Evolutionary conservation across 2,797 vertebrate species (phyloP).

Genomic region (Antrozous pallidus): DNA sequence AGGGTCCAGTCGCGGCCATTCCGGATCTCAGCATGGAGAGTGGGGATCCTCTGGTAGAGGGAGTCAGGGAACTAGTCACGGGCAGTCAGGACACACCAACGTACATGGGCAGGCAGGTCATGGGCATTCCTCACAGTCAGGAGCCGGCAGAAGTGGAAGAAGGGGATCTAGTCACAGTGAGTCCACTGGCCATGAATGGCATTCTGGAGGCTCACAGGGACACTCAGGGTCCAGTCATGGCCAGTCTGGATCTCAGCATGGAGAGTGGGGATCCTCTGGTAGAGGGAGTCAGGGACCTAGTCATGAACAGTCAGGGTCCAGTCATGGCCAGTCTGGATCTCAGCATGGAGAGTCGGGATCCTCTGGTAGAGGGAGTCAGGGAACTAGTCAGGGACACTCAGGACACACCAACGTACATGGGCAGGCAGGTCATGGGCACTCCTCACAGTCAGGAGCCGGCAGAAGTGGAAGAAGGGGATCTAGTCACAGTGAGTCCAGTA

Average conservation of each 20-base stretch:
- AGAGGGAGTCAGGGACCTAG: neutral
- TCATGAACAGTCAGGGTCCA: neutral
- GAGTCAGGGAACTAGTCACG: neutral
- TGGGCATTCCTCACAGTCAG: neutral
- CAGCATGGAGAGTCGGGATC: too few relatives aligned
- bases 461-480: neutral
- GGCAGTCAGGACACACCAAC: neutral
- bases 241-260: neutral
- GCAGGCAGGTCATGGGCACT: accelerated
- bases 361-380: too few relatives aligned
- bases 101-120: too few relatives aligned
- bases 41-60: neutral
- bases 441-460: accelerated
- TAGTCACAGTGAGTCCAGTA: neutral
- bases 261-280: neutral
- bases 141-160: neutral
- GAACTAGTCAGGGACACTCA: too few relatives aligned
- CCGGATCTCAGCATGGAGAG: too few relatives aligned
- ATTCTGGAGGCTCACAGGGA: accelerated
- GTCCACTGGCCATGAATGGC: neutral
- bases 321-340: too few relatives aligned
- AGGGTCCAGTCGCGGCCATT: too few relatives aligned
- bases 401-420: accelerated
- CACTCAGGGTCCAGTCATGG: accelerated
- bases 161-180: neutral